Conservation (phyloP, 2,113 vertebrate genomes). For the Cyphomyrus plagiostoma region DNA sequence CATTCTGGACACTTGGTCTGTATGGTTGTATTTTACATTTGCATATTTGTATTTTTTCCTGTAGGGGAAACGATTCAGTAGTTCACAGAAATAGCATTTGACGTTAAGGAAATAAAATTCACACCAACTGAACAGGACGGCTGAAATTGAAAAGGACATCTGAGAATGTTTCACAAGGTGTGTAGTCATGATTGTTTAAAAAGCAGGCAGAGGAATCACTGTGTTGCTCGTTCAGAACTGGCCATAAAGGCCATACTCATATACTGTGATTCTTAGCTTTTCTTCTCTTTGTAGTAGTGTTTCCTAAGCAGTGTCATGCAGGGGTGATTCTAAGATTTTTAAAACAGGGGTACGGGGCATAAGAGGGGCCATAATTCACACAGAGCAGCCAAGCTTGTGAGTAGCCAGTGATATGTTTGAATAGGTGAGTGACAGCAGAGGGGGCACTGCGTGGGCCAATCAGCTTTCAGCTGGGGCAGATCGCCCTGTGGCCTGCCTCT, state of each 20-base stretch:
- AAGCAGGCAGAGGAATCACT: background rate
- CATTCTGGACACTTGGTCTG: background rate
- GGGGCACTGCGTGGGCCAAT: background rate
- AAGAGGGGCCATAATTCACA: background rate
- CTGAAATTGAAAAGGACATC: background rate
- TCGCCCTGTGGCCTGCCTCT: background rate
- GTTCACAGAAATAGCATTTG: background rate
- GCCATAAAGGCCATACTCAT: background rate
- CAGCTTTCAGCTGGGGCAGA: background rate
- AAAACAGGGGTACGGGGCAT: background rate
- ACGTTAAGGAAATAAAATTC: background rate
- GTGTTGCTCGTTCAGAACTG: background rate
- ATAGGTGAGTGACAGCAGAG: background rate
- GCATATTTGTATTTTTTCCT: background rate
- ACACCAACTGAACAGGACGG: background rate
- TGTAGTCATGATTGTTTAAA: background rate
- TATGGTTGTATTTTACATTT: background rate
- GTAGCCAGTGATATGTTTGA: background rate
- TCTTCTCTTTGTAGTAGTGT: background rate
- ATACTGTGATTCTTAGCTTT: background rate
- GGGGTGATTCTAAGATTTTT: background rate
- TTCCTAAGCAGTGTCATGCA: background rate
- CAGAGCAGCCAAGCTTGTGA: background rate
- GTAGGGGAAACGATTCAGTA: background rate
- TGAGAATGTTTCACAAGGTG: background rate